Conservation (phyloP, 2,888 invertebrate genomes). For the Acanthosepion esculentum region DNA sequence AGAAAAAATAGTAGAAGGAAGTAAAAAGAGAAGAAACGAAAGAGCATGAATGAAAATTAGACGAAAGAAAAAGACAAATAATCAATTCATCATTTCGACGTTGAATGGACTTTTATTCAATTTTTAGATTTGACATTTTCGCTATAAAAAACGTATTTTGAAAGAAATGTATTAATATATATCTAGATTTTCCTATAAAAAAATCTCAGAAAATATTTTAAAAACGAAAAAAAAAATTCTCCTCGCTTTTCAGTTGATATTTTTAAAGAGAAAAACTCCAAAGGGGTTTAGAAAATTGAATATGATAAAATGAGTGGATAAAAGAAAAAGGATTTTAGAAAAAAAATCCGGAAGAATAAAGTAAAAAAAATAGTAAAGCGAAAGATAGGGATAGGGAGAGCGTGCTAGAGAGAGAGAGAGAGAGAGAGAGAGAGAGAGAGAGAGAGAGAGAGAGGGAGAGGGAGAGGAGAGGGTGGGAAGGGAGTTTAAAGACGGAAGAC, state of each 20-base stretch:
- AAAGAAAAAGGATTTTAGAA: neutral
- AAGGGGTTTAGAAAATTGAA: slow-evolving; percentile 33
- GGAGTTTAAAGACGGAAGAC: no score
- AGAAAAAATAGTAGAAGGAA: neutral
- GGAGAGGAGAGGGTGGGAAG: neutral
- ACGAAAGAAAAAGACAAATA: neutral
- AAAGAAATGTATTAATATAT: neutral
- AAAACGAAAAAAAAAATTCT: neutral
- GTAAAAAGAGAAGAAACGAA: neutral
- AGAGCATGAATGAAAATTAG: neutral
- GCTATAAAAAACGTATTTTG: neutral
- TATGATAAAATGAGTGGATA: slow-evolving; percentile 8
- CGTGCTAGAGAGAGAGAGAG: neutral
- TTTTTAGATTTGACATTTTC: neutral
- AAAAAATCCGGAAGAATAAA: neutral
- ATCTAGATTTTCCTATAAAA: neutral
- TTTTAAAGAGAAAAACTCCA: neutral
- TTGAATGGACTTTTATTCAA: neutral
- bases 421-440: no score
- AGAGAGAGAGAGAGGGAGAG: neutral
- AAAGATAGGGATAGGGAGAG: neutral
- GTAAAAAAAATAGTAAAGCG: neutral
- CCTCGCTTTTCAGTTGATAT: neutral
- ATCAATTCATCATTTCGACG: neutral
- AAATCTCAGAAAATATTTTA: neutral